phyloP scores from a whole-genome alignment of 2,888 invertebrate species.

The Archips xylosteana region DNA sequence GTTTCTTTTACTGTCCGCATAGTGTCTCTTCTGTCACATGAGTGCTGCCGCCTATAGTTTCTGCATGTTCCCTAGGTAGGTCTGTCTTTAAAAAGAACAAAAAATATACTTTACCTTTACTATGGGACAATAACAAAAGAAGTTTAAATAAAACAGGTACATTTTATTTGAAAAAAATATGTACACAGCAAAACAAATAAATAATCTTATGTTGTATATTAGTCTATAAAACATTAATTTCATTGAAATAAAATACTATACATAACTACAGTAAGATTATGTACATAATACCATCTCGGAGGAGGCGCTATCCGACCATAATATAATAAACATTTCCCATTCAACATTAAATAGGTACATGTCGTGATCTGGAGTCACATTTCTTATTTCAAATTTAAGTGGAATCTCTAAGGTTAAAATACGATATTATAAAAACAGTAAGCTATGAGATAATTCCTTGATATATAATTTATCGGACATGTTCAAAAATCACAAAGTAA shows the following conservation, averaged over 20 bases:
- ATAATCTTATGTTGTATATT: slow-evolving; percentile 86
- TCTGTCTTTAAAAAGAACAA: too few species aligned
- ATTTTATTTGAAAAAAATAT: slow-evolving; percentile 85
- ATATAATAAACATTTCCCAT: slow-evolving; percentile 82
- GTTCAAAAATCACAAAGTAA: slow-evolving; percentile 71
- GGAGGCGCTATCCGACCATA: slow-evolving; percentile 73
- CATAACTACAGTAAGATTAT: slow-evolving; percentile 83
- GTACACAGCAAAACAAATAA: slow-evolving; percentile 86
- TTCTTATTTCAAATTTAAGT: slow-evolving; percentile 73
- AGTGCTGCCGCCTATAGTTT: too few species aligned
- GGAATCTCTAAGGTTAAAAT: slow-evolving; percentile 76
- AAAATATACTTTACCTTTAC: not conserved
- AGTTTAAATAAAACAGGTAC: slow-evolving; percentile 83
- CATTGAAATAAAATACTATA: slow-evolving; percentile 85
- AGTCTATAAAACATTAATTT: slow-evolving; percentile 86
- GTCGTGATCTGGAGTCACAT: slow-evolving; percentile 77
- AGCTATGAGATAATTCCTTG: slow-evolving; percentile 73
- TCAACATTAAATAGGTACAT: slow-evolving; percentile 77
- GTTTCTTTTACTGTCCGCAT: too few species aligned
- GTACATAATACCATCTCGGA: slow-evolving; percentile 83
- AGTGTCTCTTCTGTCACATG: too few species aligned
- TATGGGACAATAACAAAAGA: slow-evolving; percentile 29
- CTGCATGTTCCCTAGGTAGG: too few species aligned
- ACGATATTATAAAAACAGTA: slow-evolving; percentile 80
- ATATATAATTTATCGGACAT: slow-evolving; percentile 70